phyloP scores from a whole-genome alignment of 2,797 vertebrate species.

The Adrianichthys oophorus region DNA sequence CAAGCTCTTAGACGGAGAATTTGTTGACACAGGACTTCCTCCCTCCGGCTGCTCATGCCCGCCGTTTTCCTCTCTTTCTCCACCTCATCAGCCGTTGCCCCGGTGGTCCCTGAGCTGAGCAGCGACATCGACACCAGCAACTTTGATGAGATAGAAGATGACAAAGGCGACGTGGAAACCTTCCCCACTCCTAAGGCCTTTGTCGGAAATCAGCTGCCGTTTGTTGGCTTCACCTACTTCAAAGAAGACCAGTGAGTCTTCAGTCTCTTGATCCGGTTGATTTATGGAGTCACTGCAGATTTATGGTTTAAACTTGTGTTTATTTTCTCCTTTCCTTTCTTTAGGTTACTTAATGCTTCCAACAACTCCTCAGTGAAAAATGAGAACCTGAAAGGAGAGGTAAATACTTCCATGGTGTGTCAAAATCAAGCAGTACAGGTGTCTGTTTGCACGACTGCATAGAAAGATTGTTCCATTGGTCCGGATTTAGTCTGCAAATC shows the following conservation, averaged over 20 bases:
- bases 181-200: conserved; percentile 97
- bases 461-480: conserved; percentile 18
- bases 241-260: conserved; percentile 93
- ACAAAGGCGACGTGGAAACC: conserved; percentile 96
- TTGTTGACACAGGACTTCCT: conserved; percentile 20
- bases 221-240: conserved; percentile 98
- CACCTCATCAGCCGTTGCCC: conserved; percentile 84
- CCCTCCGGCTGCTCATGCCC: conserved; percentile 12
- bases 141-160: conserved; percentile 97
- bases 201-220: conserved; percentile 97
- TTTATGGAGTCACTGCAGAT: not conserved
- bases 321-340: conserved; percentile 39
- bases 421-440: not conserved
- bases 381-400: conserved; percentile 86
- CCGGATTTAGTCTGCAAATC: conserved; percentile 16
- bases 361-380: conserved; percentile 84
- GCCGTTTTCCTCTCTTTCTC: not conserved
- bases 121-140: conserved; percentile 98
- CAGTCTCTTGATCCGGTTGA: not conserved
- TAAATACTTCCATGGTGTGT: conserved; percentile 47
- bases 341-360: conserved; percentile 87
- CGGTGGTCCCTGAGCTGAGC: conserved; percentile 96
- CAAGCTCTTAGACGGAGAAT: not conserved
- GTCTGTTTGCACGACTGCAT: conserved; percentile 1
- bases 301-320: conserved; percentile 5